Evolutionary conservation across 2,113 vertebrate genomes (phyloP), one percentile per base, ranked within the genome.

Genomic region (Xenotilapia longispinis): DNA sequence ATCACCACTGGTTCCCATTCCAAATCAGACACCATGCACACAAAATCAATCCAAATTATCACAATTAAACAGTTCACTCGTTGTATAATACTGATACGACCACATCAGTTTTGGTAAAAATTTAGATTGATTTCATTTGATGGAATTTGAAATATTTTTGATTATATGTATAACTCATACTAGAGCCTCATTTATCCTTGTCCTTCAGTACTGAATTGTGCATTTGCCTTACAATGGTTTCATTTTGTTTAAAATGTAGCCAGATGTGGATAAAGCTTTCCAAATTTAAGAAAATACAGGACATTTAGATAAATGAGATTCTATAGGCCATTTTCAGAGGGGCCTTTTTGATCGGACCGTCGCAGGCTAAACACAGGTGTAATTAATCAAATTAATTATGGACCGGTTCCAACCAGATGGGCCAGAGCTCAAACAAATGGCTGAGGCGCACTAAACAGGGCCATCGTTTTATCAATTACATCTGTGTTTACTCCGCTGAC

Each of bases 11-110:
- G 92, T 81, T 93, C 88, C 86, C 85, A 47, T 88, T 94, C 92
- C 91, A 92, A 94, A 92, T 91, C 86, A 95, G 94, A 95, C 88
- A 94, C 85, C 95, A 96, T 94, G 91, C 95, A 95, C 73, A 92
- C 58, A 84, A 68, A 85, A 85, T 23, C 88, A 87, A 82, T 85
- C 58, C 68, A 92, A 80, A 91, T 89, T 42, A 85, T 81, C 70
- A 86, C 70, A 60, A 28, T 82, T 36, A 63, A 80, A 63, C 26
- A 81, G 8, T 28, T 58, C 11, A 19, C 23, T 57, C 2, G 9
- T 82, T 75, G 17, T 6, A 51, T 60, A 7, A 51, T 23, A 89
- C 5, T 60, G 6, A 51, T 23, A 89, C 5, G 21, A 42, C 21
- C 42, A 28, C 42, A 73, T 28, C 45, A 58, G 65, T 45, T 85